phyloP scores from a whole-genome alignment of 2,113 vertebrate genomes.

The Rhinolophus ferrumequinum region DNA sequence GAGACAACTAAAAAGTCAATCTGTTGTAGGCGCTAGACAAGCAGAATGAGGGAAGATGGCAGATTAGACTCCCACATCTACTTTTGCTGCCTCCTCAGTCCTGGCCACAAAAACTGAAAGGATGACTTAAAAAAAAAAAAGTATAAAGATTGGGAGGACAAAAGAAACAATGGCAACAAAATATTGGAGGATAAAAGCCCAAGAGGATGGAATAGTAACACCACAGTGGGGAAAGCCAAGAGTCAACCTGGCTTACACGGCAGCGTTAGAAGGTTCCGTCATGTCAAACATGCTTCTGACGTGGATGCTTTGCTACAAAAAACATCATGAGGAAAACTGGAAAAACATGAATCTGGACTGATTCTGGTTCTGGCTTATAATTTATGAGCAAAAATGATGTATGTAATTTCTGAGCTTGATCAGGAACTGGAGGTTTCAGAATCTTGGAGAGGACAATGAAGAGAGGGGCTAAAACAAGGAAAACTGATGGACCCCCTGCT shows the following conservation, averaged over 20 bases:
- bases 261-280: neutral
- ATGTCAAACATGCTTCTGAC: too few species aligned
- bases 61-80: neutral
- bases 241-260: fast-evolving
- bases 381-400: too few species aligned
- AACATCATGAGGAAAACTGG: too few species aligned
- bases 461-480: neutral
- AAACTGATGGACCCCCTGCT: too few species aligned
- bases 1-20: neutral
- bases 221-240: too few species aligned
- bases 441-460: neutral
- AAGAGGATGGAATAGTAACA: neutral
- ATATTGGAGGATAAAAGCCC: neutral
- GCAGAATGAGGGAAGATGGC: neutral
- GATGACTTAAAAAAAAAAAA: neutral
- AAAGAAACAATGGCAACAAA: neutral
- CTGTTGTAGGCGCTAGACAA: too few species aligned
- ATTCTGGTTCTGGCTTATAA: too few species aligned
- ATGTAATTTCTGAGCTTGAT: too few species aligned
- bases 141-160: neutral
- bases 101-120: neutral
- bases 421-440: neutral
- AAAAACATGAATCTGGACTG: too few species aligned
- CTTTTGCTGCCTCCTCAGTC: neutral
- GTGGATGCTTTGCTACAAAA: too few species aligned